These are phyloP conservation scores for Scaptomyza graminum DNA, from an alignment of 1,140 invertebrate species.

Conservation along the genomic window DNA sequence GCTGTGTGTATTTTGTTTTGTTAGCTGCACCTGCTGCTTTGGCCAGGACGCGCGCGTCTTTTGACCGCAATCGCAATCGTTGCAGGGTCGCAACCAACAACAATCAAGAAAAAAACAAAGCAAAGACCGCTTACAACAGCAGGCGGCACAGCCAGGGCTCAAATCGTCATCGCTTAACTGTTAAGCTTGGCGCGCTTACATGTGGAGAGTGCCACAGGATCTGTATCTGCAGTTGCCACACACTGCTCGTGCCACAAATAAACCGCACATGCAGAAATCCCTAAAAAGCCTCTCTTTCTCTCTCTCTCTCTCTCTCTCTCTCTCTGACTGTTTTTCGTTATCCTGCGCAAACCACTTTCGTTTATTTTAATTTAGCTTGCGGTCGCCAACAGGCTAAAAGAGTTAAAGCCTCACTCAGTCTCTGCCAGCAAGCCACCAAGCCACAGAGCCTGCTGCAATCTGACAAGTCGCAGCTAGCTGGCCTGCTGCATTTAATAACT, in stretches of 20 bases:
- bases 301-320: constrained; percentile 19
- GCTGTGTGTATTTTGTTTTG: constrained; percentile 30
- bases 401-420: constrained; percentile 2
- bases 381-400: constrained; percentile 35
- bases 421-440: neutral
- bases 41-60: constrained; percentile 75
- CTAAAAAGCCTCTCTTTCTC: neutral
- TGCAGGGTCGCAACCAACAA: constrained; percentile 34
- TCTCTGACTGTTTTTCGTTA: constrained; percentile 34
- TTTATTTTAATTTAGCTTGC: constrained; percentile 81
- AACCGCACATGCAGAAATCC: constrained; percentile 1
- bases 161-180: constrained; percentile 58
- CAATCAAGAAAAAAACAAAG: constrained; percentile 11
- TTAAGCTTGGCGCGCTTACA: constrained; percentile 71
- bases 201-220: constrained; percentile 17
- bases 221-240: constrained; percentile 9
- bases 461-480: constrained; percentile 56
- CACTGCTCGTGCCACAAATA: constrained; percentile 2
- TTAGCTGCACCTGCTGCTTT: constrained; percentile 37
- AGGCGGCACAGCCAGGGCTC: constrained; percentile 1
- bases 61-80: constrained; percentile 81
- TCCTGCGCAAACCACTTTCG: constrained; percentile 77
- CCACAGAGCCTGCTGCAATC: constrained; percentile 71
- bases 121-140: constrained; percentile 56
- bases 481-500: constrained; percentile 81